Conservation (phyloP, 2,113 vertebrate species). For the Pyxicephalus adspersus region DNA sequence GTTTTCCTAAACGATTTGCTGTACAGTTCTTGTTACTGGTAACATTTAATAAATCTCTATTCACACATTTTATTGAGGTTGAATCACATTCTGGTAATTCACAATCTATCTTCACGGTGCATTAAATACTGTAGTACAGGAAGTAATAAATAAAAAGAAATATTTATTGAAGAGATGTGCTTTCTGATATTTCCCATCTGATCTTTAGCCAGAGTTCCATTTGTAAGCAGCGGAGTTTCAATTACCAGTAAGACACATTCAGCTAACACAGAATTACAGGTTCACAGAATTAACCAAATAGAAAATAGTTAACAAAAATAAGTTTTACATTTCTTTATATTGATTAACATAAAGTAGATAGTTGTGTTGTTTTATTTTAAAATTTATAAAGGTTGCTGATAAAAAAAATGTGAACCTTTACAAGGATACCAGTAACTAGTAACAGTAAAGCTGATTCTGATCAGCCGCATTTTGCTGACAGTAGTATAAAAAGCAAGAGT, state of each 20-base stretch:
- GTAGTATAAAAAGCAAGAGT: no score
- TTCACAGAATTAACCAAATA: not conserved
- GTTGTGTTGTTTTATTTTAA: slow-evolving; percentile 21
- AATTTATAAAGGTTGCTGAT: not conserved
- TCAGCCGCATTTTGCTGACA: no score
- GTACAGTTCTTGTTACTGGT: slow-evolving; percentile 12
- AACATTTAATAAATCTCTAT: slow-evolving; percentile 16
- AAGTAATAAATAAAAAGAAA: slow-evolving; percentile 35
- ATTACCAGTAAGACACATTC: not conserved
- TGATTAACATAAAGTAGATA: not conserved
- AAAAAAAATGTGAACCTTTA: not conserved
- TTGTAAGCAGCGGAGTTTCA: not conserved
- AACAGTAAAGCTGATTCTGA: no score
- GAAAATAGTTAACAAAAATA: not conserved
- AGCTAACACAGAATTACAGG: not conserved
- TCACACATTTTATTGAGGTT: not conserved
- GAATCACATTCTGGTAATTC: slow-evolving; percentile 18
- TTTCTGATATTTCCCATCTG: slow-evolving; percentile 18
- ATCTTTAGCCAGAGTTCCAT: slow-evolving; percentile 16
- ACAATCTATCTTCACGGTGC: slow-evolving; percentile 9
- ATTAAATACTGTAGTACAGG: not conserved
- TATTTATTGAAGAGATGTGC: slow-evolving; percentile 4
- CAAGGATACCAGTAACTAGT: not conserved
- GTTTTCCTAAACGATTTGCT: not conserved
- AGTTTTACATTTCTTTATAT: not conserved